Percentiles rank a stretch among this genome's conserved stretches.
phyloP scores from a whole-genome alignment of 1,140 invertebrate genomes.

The Drosophila oshimai region DNA sequence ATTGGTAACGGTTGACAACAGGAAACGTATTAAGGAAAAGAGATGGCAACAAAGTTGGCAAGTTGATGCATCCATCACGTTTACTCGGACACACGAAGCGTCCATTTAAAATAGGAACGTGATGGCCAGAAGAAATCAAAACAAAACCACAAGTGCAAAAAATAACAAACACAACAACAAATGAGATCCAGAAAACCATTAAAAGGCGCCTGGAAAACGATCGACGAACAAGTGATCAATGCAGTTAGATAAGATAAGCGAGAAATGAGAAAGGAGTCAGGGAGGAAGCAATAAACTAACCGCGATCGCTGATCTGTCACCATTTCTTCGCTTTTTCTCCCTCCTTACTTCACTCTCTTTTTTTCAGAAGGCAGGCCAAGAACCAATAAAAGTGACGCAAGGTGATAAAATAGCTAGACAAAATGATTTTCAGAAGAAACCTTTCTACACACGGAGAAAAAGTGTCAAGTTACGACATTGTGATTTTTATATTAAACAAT shows the following conservation, averaged over 20 bases:
- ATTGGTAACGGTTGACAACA: not conserved
- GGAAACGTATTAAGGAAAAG: not conserved
- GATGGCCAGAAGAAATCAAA: conserved; percentile 17
- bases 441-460: not conserved
- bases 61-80: conserved; percentile 66
- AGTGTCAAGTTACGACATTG: too few relatives aligned
- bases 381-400: conserved; percentile 65
- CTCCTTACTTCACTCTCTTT: conserved; percentile 22
- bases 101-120: conserved; percentile 74
- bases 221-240: conserved; percentile 28
- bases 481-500: too few relatives aligned
- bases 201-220: conserved; percentile 34
- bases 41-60: conserved; percentile 3
- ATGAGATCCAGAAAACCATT: not conserved
- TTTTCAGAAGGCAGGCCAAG: conserved; percentile 41
- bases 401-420: conserved; percentile 77
- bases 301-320: conserved; percentile 73
- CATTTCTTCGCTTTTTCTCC: too few relatives aligned
- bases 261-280: conserved; percentile 15
- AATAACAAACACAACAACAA: conserved; percentile 25
- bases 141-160: conserved; percentile 25
- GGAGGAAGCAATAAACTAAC: conserved; percentile 77
- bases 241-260: conserved; percentile 47
- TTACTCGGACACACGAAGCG: conserved; percentile 77
- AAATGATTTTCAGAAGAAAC: conserved; percentile 55